These are phyloP conservation scores for Tetanocera ferruginea DNA, from an alignment of 2,888 invertebrate genomes.

Conservation along the genomic window DNA sequence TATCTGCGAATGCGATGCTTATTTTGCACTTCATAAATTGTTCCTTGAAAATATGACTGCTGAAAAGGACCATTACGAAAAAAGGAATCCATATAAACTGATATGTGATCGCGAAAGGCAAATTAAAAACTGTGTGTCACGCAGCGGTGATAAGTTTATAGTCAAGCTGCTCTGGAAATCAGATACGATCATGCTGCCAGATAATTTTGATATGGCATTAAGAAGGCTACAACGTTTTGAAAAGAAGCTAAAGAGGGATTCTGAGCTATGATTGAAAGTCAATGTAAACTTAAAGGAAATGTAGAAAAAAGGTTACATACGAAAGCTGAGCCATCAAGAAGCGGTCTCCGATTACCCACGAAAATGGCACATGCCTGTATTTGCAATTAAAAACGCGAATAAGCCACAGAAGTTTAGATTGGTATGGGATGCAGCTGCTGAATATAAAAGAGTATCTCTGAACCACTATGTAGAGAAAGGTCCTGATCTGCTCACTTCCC, in stretches of 20 bases:
- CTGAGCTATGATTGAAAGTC: slow-evolving; percentile 3
- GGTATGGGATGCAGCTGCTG: slow-evolving; percentile 59
- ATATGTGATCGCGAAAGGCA: neutral
- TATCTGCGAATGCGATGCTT: slow-evolving; percentile 35
- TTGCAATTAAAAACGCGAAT: slow-evolving; percentile 50
- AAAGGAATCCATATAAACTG: neutral
- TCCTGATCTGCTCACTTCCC: slow-evolving; percentile 57
- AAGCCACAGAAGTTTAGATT: slow-evolving; percentile 54
- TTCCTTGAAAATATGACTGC: slow-evolving; percentile 25
- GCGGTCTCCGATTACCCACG: neutral
- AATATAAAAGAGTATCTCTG: slow-evolving; percentile 51
- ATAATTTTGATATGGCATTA: slow-evolving; percentile 47
- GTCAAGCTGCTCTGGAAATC: slow-evolving; percentile 50
- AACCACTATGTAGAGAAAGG: slow-evolving; percentile 57
- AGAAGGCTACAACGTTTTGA: slow-evolving; percentile 46
- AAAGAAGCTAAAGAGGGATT: slow-evolving; percentile 43
- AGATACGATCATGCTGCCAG: slow-evolving; percentile 45
- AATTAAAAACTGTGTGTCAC: slow-evolving; percentile 21
- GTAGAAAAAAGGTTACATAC: slow-evolving; percentile 41
- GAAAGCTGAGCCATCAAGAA: slow-evolving; percentile 36
- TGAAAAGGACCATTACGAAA: neutral
- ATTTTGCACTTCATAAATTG: slow-evolving; percentile 32
- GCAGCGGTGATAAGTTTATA: slow-evolving; percentile 36
- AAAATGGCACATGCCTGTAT: slow-evolving; percentile 55
- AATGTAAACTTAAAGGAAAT: slow-evolving; percentile 34